These are phyloP conservation scores for Papilio helenus DNA, from an alignment of 1,140 invertebrate species.

Conservation along the genomic window DNA sequence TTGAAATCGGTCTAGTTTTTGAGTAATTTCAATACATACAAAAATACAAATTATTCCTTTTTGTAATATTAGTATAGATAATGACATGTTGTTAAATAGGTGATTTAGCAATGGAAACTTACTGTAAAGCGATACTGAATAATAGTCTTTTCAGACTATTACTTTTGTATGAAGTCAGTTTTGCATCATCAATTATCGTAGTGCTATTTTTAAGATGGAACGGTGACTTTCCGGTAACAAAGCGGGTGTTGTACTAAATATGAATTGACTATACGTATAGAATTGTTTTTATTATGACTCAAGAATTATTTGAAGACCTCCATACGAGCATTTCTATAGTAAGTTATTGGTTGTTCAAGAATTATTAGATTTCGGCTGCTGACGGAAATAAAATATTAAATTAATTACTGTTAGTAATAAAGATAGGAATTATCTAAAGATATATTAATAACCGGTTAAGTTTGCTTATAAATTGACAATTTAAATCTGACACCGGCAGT, in stretches of 20 bases:
- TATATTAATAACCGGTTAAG: neutral
- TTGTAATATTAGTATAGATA: too few relatives aligned
- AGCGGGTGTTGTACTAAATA: conserved; percentile 45
- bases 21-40: too few relatives aligned
- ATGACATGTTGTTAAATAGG: neutral
- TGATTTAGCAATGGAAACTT: neutral
- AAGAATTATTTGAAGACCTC: neutral
- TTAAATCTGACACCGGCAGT: neutral
- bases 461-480: conserved; percentile 1
- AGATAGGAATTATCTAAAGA: conserved; percentile 2
- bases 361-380: neutral
- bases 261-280: neutral
- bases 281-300: conserved; percentile 6
- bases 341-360: neutral
- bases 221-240: conserved; percentile 58
- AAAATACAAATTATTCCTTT: too few relatives aligned
- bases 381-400: neutral
- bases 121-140: neutral
- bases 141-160: conserved; percentile 30
- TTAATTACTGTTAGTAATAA: neutral
- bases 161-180: conserved; percentile 48
- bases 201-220: conserved; percentile 58
- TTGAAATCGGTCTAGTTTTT: too few relatives aligned
- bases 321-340: too few relatives aligned
- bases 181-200: conserved; percentile 67